Conservation (phyloP, 2,888 invertebrate species). For the Molorchus minor region DNA sequence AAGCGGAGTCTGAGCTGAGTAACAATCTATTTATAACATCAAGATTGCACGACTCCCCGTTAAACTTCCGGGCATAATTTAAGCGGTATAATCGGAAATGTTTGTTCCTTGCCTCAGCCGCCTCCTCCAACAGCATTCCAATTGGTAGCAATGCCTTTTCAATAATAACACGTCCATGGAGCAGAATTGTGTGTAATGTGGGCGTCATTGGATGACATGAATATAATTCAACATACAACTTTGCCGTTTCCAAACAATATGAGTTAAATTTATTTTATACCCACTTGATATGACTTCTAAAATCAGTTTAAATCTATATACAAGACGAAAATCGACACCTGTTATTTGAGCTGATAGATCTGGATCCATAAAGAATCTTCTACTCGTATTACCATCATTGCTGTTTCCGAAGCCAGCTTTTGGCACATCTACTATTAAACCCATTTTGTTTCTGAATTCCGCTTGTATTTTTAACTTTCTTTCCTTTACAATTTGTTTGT, state of each 20-base stretch:
- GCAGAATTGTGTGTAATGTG: conserved; percentile 32
- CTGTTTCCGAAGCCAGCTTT: conserved; percentile 44
- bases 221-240: conserved; percentile 37
- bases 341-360: conserved; percentile 39
- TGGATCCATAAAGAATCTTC: conserved; percentile 44
- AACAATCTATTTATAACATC: conserved; percentile 14
- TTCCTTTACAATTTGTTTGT: conserved; percentile 14
- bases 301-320: conserved; percentile 31
- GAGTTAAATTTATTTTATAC: conserved; percentile 28
- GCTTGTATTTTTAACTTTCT: conserved; percentile 22
- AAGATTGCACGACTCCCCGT: conserved; percentile 3
- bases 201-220: conserved; percentile 38
- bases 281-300: conserved; percentile 39
- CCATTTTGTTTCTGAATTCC: conserved; percentile 14
- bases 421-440: conserved; percentile 41
- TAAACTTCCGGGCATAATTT: conserved; percentile 16
- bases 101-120: conserved; percentile 40
- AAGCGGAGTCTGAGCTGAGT: no score
- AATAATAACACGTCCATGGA: conserved; percentile 2
- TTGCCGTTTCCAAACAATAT: conserved; percentile 37
- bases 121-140: conserved; percentile 23
- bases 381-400: conserved; percentile 47
- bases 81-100: conserved; percentile 33
- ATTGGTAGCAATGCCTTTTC: conserved; percentile 9
- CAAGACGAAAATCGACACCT: conserved; percentile 31